These are phyloP conservation scores for Cantharis rustica DNA, from an alignment of 2,888 invertebrate genomes.

Conservation along the genomic window DNA sequence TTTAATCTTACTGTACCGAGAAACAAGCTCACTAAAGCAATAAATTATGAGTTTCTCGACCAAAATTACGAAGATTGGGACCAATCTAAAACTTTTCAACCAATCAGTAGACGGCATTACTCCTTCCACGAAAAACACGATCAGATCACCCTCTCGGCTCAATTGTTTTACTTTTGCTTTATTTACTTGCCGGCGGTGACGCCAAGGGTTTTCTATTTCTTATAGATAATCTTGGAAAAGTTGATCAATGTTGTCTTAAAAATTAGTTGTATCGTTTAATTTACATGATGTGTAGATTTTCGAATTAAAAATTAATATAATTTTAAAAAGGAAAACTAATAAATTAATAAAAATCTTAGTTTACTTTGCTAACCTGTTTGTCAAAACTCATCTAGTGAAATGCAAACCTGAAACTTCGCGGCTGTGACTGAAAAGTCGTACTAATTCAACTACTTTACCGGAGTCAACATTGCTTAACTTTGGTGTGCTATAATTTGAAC, in stretches of 20 bases:
- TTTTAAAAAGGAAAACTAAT: no score
- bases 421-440: background rate
- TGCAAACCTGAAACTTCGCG: background rate
- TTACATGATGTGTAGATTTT: background rate
- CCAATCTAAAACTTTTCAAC: conserved; percentile 55
- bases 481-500: background rate
- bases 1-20: conserved; percentile 33
- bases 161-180: conserved; percentile 49
- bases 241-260: conserved; percentile 6
- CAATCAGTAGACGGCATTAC: conserved; percentile 51
- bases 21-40: conserved; percentile 46
- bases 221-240: conserved; percentile 16
- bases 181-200: conserved; percentile 44
- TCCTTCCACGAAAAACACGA: conserved; percentile 37
- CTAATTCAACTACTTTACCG: background rate
- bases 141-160: conserved; percentile 42
- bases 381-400: background rate
- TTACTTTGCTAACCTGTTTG: background rate
- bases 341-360: background rate
- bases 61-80: conserved; percentile 55
- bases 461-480: background rate
- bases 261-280: background rate
- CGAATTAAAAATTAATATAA: background rate
- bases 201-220: conserved; percentile 33
- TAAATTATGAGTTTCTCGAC: conserved; percentile 55